phyloP scores from a whole-genome alignment of 2,797 vertebrate genomes.

The Miichthys miiuy region DNA sequence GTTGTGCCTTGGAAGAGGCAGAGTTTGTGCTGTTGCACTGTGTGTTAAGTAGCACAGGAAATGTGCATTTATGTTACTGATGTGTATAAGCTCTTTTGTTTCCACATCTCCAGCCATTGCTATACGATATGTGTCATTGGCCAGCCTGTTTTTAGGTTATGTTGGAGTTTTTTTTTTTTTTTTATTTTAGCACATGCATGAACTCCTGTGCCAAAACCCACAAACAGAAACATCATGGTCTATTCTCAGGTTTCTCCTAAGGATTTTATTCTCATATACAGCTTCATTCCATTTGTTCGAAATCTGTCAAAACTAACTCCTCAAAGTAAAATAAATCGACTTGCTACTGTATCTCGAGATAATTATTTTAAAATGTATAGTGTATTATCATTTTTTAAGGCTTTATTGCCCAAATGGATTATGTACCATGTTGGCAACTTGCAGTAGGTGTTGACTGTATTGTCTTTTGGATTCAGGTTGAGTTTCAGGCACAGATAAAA shows the following conservation, averaged over 20 bases:
- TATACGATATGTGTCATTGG: neutral
- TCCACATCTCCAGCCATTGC: neutral
- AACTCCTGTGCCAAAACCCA: conserved; percentile 48
- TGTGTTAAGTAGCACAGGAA: conserved; percentile 26
- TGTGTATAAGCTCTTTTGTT: conserved; percentile 23
- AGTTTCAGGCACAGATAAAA: conserved; percentile 33
- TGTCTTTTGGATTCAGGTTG: conserved; percentile 48
- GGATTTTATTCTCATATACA: conserved; percentile 24
- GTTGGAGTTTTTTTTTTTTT: conserved; percentile 4
- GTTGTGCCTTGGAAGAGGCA: conserved; percentile 23
- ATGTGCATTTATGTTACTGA: conserved; percentile 26
- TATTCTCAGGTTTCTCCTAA: conserved; percentile 59
- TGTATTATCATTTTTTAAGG: conserved; percentile 28
- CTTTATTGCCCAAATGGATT: conserved; percentile 10
- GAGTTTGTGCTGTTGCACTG: conserved; percentile 18
- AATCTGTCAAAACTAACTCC: conserved; percentile 15
- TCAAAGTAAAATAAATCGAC: conserved; percentile 1
- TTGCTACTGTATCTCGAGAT: conserved; percentile 28
- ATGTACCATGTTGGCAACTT: conserved; percentile 27
- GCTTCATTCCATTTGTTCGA: conserved; percentile 20
- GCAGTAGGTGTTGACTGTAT: conserved; percentile 31
- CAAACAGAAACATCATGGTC: conserved; percentile 32
- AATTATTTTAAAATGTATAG: conserved; percentile 38
- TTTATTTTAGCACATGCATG: conserved; percentile 17
- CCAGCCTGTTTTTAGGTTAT: conserved; percentile 29